Conservation (phyloP, 1,140 invertebrate species). For the Tetraneura akinire region DNA sequence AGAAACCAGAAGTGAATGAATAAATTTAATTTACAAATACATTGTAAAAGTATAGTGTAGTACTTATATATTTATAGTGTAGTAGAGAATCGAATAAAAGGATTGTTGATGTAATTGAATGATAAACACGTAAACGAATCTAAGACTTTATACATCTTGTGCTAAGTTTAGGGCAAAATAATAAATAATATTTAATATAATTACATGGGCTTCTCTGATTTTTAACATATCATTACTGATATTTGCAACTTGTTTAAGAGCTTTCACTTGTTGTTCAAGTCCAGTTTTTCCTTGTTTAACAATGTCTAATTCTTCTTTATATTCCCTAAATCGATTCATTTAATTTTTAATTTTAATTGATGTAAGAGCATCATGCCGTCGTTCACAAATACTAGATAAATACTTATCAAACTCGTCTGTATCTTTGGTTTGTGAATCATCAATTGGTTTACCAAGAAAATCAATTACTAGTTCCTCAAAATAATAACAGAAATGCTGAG, state of each 20-base stretch:
- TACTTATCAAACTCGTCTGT: slow-evolving; percentile 41
- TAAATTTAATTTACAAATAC: too few relatives aligned
- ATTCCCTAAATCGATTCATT: slow-evolving; percentile 52
- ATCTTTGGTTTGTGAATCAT: not conserved
- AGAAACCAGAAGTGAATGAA: too few relatives aligned
- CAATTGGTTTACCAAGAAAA: not conserved
- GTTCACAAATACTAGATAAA: slow-evolving; percentile 53
- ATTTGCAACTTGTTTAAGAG: slow-evolving; percentile 70
- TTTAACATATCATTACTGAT: slow-evolving; percentile 72
- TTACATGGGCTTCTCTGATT: slow-evolving; percentile 69
- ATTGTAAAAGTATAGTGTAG: not conserved
- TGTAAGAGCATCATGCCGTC: slow-evolving; percentile 53
- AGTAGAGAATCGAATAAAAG: too few relatives aligned
- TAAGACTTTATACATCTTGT: too few relatives aligned
- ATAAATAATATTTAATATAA: too few relatives aligned
- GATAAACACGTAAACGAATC: too few relatives aligned
- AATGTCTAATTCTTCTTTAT: slow-evolving; percentile 53
- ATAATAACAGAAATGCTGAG: not conserved
- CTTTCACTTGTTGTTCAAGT: slow-evolving; percentile 65
- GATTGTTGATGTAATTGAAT: too few relatives aligned
- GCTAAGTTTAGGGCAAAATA: too few relatives aligned
- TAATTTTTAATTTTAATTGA: slow-evolving; percentile 54
- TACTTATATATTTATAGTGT: slow-evolving; percentile 10
- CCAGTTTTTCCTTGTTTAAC: slow-evolving; percentile 54
- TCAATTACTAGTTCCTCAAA: slow-evolving; percentile 9